Conservation (phyloP, 2,797 vertebrate species). For the Poeciliopsis infans region DNA sequence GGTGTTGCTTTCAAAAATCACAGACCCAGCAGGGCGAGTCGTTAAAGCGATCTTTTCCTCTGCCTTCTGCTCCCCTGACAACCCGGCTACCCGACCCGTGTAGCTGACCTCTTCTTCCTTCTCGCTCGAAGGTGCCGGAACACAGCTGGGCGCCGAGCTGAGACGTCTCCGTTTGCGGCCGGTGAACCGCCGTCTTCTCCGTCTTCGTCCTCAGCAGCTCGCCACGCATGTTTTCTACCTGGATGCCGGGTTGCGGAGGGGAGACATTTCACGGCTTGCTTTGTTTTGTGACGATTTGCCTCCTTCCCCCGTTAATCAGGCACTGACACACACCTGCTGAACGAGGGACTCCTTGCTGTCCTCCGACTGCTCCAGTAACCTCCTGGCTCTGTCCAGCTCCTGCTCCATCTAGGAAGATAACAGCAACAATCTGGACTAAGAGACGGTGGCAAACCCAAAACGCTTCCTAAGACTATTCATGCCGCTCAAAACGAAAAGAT, state of each 20-base stretch:
- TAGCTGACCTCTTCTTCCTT: conserved; percentile 55
- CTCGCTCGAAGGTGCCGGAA: conserved; percentile 66
- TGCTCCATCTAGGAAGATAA: conserved; percentile 81
- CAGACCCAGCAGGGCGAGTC: not conserved
- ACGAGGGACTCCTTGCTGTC: conserved; percentile 85
- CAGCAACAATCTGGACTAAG: not conserved
- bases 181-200: conserved; percentile 80
- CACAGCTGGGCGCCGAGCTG: conserved; percentile 68
- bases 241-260: conserved; percentile 13
- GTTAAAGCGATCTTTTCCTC: not conserved
- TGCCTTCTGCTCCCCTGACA: conserved; percentile 11
- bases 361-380: conserved; percentile 86
- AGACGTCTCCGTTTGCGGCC: conserved; percentile 77
- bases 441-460: not conserved
- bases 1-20: not conserved
- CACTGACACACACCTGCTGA: conserved; percentile 83
- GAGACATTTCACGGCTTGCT: conserved; percentile 15
- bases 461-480: not conserved
- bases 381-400: conserved; percentile 84
- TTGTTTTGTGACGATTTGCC: conserved; percentile 26
- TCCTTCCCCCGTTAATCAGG: conserved; percentile 7
- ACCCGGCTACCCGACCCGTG: conserved; percentile 50
- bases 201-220: conserved; percentile 86
- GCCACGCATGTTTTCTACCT: conserved; percentile 88
- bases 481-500: not conserved